Evolutionary conservation across 2,888 invertebrate genomes (phyloP).

Genomic region (Machimus rusticus): DNA sequence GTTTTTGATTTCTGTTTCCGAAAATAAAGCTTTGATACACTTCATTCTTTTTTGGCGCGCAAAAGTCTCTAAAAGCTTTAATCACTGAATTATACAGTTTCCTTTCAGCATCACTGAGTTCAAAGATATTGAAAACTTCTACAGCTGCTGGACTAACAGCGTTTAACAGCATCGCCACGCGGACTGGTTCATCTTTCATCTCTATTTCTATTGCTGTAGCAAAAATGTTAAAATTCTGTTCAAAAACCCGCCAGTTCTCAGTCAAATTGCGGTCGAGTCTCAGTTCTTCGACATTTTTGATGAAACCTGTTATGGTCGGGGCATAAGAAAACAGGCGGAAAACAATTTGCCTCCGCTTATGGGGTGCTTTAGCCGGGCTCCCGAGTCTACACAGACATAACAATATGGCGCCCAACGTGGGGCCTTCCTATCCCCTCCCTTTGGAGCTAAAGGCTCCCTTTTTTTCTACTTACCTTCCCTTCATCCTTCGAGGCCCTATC

Average conservation of each 20-base stretch:
- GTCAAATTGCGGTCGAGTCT: conserved; percentile 47
- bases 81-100: conserved; percentile 25
- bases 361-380: too few relatives aligned
- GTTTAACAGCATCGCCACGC: conserved; percentile 50
- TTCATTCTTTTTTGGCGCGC: conserved; percentile 34
- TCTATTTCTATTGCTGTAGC: conserved; percentile 42
- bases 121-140: conserved; percentile 29
- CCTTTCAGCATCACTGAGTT: conserved; percentile 28
- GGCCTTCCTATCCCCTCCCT: too few relatives aligned
- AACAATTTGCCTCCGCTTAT: too few relatives aligned
- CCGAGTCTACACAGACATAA: too few relatives aligned
- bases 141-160: conserved; percentile 47
- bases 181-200: conserved; percentile 47
- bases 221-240: conserved; percentile 49
- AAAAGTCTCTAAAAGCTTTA: conserved; percentile 44
- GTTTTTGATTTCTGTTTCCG: background rate
- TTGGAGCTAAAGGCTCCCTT: too few relatives aligned
- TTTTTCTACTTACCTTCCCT: too few relatives aligned
- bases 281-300: conserved; percentile 17
- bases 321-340: too few relatives aligned
- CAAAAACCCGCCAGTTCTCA: conserved; percentile 49
- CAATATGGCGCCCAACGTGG: too few relatives aligned
- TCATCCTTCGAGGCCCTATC: too few relatives aligned
- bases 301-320: too few relatives aligned
- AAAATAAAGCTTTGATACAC: conserved; percentile 30